Conservation (phyloP, 2,113 vertebrate species). For the Actenoides hombroni region DNA sequence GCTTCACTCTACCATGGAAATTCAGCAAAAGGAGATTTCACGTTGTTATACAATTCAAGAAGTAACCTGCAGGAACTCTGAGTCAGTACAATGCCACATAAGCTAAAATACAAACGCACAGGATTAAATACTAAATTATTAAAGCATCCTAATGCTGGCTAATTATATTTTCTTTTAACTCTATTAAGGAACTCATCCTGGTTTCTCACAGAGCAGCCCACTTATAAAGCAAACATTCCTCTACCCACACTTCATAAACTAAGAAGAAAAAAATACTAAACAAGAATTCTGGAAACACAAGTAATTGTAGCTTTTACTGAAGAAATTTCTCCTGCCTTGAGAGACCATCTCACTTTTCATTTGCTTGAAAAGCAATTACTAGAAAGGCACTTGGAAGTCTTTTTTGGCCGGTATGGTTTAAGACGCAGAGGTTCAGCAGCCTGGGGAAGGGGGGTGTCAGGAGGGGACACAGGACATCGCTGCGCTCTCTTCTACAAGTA, state of each 20-base stretch:
- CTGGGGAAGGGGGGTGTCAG: neutral
- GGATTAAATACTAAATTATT: neutral
- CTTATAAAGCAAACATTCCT: neutral
- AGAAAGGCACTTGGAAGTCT: neutral
- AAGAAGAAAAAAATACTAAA: neutral
- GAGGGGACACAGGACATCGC: neutral
- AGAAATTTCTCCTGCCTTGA: neutral
- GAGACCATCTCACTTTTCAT: neutral
- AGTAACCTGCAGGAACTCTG: neutral
- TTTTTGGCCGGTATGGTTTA: neutral
- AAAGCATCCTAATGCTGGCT: neutral
- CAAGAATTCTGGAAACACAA: neutral
- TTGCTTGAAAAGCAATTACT: neutral
- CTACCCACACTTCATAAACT: neutral
- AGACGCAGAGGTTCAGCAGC: neutral
- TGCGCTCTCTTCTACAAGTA: neutral
- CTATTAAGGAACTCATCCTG: neutral
- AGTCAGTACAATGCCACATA: neutral
- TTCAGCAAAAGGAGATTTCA: neutral
- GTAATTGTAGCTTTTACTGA: neutral
- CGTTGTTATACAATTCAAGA: neutral
- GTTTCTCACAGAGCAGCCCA: neutral
- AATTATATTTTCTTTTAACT: neutral
- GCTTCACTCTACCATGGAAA: neutral
- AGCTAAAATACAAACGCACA: neutral